Conservation (phyloP, 2,888 invertebrate species). For the Entomobrya proxima region DNA sequence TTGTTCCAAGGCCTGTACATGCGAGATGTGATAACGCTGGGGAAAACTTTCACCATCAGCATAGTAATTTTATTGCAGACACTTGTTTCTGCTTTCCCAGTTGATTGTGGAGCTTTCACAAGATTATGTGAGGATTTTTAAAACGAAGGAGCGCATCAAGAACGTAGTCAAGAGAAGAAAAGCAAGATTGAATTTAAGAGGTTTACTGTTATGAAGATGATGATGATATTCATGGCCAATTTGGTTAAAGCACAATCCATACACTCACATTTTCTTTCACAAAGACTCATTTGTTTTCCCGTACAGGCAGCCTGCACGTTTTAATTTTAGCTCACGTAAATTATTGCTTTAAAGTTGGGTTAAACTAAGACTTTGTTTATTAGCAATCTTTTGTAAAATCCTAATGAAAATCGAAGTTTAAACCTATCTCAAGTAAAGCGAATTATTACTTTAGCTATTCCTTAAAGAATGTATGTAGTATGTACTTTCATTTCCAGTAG, state of each 20-base stretch:
- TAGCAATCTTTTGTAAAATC: not conserved
- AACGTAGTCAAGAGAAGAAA: not conserved
- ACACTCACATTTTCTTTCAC: not conserved
- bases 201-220: not conserved
- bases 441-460: too few relatives aligned
- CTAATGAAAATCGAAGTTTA: not conserved
- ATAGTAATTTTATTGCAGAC: conserved; percentile 4
- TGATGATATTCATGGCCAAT: not conserved
- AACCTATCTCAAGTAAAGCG: too few relatives aligned
- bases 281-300: too few relatives aligned
- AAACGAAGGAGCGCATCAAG: not conserved
- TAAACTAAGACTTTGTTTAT: not conserved
- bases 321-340: not conserved
- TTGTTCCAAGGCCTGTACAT: not conserved
- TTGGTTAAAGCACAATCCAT: not conserved
- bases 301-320: not conserved
- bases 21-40: not conserved
- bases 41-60: conserved; percentile 20
- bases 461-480: too few relatives aligned
- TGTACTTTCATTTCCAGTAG: too few relatives aligned
- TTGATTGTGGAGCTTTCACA: not conserved
- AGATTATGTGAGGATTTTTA: not conserved
- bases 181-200: not conserved
- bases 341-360: not conserved
- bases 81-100: not conserved